Evolutionary conservation across 23 tunicate genomes (phyloP), one percentile per base, ranked within the genome.

Genomic region (Oikopleura dioica): DNA sequence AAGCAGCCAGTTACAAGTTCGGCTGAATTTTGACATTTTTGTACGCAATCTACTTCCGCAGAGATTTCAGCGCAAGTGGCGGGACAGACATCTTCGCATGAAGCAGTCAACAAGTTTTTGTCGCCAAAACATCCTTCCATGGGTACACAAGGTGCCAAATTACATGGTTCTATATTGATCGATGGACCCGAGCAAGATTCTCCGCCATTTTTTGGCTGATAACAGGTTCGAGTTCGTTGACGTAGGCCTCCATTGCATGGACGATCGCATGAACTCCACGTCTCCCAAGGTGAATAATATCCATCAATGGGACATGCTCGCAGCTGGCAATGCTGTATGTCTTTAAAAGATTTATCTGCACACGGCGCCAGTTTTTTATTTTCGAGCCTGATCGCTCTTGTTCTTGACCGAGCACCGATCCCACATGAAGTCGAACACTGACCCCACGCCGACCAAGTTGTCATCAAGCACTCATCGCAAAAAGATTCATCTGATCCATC

Each of bases 221-320:
- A 79, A 37, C 95, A 86, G 30, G 24, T 36, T 77, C 95, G 37
- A 37, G 35, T 37, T 36, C 95, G 37, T 2, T 38, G 33, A 34
- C 79, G 81, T 24, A 77, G 36, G 37, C 95, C 95, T 1, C 95
- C 95, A 26, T 85, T 85, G 68, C 95, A 86, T 36, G 81, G 76
- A 36, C 35, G 83, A 50, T 77, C 76, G 77, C 95, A 86, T 30
- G 36, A 69, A 76, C 83, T 78, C 95, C 95, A 86, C 31, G 1
- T 82, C 76, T 82, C 80, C 95, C 95, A 86, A 1, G 78, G 76
- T 1, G 80, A 78, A 83, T 83, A 86, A 0, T 36, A 21, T 1
- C 95, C 95, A 68, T 82, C 59, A 35, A 63, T 50, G 1, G 59
- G 38, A 78, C 95, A 86, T 1, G 95, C 68, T n/a, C 35, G 36